Percentiles rank a stretch among this genome's conserved stretches.
These are phyloP conservation scores for Mystacides longicornis DNA, from an alignment of 2,888 invertebrate genomes.

Conservation along the genomic window DNA sequence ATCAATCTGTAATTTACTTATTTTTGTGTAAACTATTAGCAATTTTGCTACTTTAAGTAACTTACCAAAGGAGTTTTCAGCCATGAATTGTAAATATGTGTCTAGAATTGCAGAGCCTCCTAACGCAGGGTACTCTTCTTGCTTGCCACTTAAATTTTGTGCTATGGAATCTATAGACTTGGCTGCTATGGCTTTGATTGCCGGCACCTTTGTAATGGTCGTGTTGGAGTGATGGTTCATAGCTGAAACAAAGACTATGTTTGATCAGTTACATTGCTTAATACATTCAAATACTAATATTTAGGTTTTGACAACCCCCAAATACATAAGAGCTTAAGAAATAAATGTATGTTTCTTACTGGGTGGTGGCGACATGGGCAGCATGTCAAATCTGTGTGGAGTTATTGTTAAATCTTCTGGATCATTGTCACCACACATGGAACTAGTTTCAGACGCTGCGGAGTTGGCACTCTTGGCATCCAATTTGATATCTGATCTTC, in stretches of 20 bases:
- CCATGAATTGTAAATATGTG: slow-evolving; percentile 82
- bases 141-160: slow-evolving; percentile 54
- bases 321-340: not conserved
- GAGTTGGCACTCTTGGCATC: slow-evolving; percentile 64
- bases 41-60: not conserved
- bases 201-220: slow-evolving; percentile 57
- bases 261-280: slow-evolving; percentile 8
- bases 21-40: not conserved
- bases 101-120: slow-evolving; percentile 74
- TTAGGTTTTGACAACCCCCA: not conserved
- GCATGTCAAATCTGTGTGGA: slow-evolving; percentile 46
- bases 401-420: slow-evolving; percentile 75
- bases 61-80: slow-evolving; percentile 70
- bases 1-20: not conserved
- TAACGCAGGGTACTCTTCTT: slow-evolving; percentile 62
- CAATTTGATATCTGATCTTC: slow-evolving; percentile 67
- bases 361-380: slow-evolving; percentile 56
- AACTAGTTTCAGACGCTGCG: slow-evolving; percentile 66
- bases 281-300: not conserved
- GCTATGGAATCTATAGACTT: slow-evolving; percentile 56
- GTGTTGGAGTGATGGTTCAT: slow-evolving; percentile 53
- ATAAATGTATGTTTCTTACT: slow-evolving; percentile 38
- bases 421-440: slow-evolving; percentile 71
- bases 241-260: slow-evolving; percentile 27
- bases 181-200: slow-evolving; percentile 57